Evolutionary conservation across 2,797 vertebrate species (phyloP).

Genomic region (Spheniscus humboldti): DNA sequence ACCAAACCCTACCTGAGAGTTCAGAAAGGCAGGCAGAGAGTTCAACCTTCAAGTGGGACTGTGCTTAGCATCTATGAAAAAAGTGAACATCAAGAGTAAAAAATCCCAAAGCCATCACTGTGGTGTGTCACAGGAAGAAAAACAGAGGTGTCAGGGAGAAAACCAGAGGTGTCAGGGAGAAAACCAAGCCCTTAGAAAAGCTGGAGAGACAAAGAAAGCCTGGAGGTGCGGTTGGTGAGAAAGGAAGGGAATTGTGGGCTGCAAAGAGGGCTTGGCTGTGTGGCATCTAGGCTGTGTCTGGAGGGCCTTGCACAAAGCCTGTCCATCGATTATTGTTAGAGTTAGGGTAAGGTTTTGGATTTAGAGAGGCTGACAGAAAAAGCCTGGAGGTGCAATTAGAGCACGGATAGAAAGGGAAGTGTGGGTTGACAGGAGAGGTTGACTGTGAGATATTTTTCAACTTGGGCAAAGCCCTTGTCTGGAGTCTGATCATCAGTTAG

Average conservation of each 20-base stretch:
- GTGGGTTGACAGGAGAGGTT: background rate
- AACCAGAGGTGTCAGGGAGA: background rate
- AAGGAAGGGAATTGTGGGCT: background rate
- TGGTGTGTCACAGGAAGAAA: background rate
- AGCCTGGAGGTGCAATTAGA: background rate
- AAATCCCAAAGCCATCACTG: background rate
- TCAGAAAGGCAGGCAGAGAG: background rate
- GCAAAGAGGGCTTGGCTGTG: background rate
- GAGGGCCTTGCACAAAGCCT: background rate
- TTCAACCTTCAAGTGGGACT: background rate
- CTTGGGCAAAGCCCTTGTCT: background rate
- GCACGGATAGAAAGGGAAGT: background rate
- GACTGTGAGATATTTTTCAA: background rate
- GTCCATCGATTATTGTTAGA: background rate
- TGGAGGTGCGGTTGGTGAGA: background rate
- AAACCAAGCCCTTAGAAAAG: background rate
- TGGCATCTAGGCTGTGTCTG: background rate
- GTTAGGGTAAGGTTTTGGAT: background rate
- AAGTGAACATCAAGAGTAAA: background rate
- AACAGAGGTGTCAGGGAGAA: background rate
- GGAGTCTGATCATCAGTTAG: background rate
- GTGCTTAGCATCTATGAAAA: background rate
- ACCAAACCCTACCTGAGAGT: background rate
- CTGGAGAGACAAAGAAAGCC: background rate
- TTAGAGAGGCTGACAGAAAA: background rate